Conservation (phyloP, 2,888 invertebrate species). For the Hoplodrina ambigua region DNA sequence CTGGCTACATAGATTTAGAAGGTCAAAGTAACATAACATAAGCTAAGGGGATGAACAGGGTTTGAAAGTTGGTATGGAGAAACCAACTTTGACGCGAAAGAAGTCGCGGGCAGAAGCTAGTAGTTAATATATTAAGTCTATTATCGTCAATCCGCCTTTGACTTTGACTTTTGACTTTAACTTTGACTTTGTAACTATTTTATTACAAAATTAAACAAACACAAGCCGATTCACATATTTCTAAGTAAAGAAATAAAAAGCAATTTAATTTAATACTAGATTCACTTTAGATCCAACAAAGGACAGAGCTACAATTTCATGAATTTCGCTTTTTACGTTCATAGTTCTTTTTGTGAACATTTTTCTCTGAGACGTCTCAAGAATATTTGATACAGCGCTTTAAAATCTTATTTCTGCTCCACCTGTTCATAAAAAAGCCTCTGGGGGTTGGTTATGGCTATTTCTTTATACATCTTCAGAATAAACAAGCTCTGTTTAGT, state of each 20-base stretch:
- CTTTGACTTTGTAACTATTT: no score
- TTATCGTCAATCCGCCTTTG: no score
- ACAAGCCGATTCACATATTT: not conserved
- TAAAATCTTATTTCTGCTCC: constrained; percentile 39
- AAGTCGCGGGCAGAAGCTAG: no score
- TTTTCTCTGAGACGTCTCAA: constrained; percentile 26
- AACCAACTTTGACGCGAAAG: no score
- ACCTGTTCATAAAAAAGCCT: constrained; percentile 40
- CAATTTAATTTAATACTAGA: constrained; percentile 25
- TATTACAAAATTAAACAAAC: no score
- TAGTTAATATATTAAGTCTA: no score
- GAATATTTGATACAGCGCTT: constrained; percentile 47
- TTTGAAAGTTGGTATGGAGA: no score
- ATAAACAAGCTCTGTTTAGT: constrained; percentile 28
- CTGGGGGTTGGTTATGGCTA: constrained; percentile 20
- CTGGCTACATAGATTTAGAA: no score
- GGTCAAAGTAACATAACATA: no score
- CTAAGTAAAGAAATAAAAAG: constrained; percentile 8
- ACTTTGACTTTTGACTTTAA: no score
- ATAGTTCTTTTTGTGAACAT: constrained; percentile 30
- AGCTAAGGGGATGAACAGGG: no score
- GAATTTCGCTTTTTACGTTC: constrained; percentile 30
- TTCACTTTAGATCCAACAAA: constrained; percentile 20
- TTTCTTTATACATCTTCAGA: constrained; percentile 26
- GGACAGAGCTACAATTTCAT: constrained; percentile 28